Conservation (phyloP, 2,113 vertebrate genomes). For the Stercorarius parasiticus region DNA sequence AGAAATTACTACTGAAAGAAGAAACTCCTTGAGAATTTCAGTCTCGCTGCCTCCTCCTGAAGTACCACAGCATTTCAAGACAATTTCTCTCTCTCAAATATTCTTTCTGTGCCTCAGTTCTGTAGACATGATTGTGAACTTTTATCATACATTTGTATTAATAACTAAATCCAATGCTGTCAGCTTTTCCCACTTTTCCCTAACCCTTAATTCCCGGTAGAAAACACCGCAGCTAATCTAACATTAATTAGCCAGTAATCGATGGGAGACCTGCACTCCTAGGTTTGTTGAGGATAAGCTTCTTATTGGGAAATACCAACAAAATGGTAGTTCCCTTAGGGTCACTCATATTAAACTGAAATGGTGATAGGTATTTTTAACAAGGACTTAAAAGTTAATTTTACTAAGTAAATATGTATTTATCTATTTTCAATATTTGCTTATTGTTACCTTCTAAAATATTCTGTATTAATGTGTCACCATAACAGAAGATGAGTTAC, state of each 20-base stretch:
- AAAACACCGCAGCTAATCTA: neutral
- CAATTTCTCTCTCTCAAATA: neutral
- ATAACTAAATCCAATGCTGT: neutral
- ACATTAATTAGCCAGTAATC: neutral
- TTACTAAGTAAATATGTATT: neutral
- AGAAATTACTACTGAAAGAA: neutral
- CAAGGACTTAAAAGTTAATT: neutral
- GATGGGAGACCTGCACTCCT: neutral
- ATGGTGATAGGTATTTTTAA: neutral
- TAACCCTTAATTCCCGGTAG: neutral
- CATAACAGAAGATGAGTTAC: neutral
- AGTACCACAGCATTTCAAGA: neutral
- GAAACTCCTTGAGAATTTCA: neutral
- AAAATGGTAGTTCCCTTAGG: neutral
- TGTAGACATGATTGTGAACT: neutral
- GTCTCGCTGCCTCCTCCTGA: neutral
- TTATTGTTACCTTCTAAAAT: neutral
- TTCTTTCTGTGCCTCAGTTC: neutral
- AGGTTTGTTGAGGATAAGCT: neutral
- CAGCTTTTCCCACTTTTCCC: neutral
- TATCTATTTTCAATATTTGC: neutral
- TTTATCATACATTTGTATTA: neutral
- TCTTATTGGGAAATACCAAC: neutral
- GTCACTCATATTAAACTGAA: neutral
- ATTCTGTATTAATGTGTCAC: neutral